Evolutionary conservation across 2,888 invertebrate species (phyloP).

Genomic region (Aphelenchoides bicaudatus): DNA sequence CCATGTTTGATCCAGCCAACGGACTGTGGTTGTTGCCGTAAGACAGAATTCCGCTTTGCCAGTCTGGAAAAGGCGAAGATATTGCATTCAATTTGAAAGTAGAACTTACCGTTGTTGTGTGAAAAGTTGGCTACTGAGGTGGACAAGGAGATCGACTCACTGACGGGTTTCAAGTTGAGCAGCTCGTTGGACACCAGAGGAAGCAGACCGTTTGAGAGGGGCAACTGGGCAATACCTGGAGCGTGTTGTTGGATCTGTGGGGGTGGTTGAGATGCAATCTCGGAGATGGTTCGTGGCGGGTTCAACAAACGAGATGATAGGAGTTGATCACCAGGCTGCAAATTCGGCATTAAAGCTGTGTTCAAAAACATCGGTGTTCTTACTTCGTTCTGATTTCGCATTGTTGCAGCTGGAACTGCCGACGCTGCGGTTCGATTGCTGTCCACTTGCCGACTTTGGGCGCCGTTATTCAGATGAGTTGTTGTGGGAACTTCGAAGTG

Average conservation of each 20-base stretch:
- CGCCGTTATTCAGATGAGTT: slow-evolving; percentile 15
- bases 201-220: slow-evolving; percentile 12
- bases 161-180: slow-evolving; percentile 26
- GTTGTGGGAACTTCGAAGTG: slow-evolving; percentile 21
- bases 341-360: too few species aligned
- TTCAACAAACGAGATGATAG: slow-evolving; percentile 13
- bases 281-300: slow-evolving; percentile 22
- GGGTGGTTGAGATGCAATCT: slow-evolving; percentile 35
- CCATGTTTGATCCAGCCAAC: slow-evolving; percentile 24
- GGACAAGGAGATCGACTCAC: slow-evolving; percentile 25
- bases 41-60: slow-evolving; percentile 31
- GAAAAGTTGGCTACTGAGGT: slow-evolving; percentile 22
- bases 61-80: slow-evolving; percentile 22
- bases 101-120: slow-evolving; percentile 18
- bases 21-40: slow-evolving; percentile 43
- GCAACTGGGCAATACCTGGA: neutral
- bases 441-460: neutral
- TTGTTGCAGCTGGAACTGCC: slow-evolving; percentile 3
- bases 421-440: slow-evolving; percentile 7
- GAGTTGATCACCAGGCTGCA: slow-evolving; percentile 11
- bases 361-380: too few species aligned
- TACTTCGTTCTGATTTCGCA: slow-evolving; percentile 19
- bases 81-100: neutral
- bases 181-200: slow-evolving; percentile 26
- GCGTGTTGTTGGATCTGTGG: slow-evolving; percentile 25